Evolutionary conservation across 2,797 vertebrate species (phyloP).

Genomic region (Heterohyrax brucei): DNA sequence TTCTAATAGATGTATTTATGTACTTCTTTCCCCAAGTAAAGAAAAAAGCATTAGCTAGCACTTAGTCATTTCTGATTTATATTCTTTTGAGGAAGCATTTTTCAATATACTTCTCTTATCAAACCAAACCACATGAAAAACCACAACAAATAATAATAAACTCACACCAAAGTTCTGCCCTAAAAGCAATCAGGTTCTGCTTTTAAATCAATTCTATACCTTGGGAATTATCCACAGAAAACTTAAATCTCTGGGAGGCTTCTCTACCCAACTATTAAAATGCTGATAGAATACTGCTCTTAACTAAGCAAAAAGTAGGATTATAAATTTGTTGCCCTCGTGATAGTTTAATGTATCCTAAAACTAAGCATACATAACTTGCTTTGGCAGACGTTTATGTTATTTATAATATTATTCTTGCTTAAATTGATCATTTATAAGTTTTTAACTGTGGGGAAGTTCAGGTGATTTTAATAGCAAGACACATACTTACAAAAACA

Average conservation of each 20-base stretch:
- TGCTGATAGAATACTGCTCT: neutral
- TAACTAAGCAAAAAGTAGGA: conserved; percentile 65
- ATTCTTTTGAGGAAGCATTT: conserved; percentile 22
- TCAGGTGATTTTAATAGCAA: conserved; percentile 55
- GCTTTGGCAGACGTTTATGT: conserved; percentile 1
- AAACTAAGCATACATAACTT: conserved; percentile 42
- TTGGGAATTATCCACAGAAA: conserved; percentile 2
- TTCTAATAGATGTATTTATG: conserved; percentile 15
- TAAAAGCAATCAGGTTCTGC: conserved; percentile 41
- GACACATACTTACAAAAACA: too few relatives aligned
- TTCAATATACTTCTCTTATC: conserved; percentile 16
- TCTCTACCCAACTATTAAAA: conserved; percentile 19
- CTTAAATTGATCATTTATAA: conserved; percentile 50
- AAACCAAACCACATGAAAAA: neutral
- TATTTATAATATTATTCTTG: conserved; percentile 39
- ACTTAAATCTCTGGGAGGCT: neutral
- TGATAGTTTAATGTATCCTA: conserved; percentile 45
- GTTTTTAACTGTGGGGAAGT: neutral
- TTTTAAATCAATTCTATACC: conserved; percentile 54
- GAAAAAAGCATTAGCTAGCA: conserved; percentile 30
- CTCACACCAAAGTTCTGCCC: neutral
- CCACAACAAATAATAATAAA: neutral
- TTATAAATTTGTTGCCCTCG: conserved; percentile 15
- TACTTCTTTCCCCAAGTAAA: neutral
- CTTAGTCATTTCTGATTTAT: neutral